Evolutionary conservation across 2,888 invertebrate species (phyloP).

Genomic region (Anorthoa munda): DNA sequence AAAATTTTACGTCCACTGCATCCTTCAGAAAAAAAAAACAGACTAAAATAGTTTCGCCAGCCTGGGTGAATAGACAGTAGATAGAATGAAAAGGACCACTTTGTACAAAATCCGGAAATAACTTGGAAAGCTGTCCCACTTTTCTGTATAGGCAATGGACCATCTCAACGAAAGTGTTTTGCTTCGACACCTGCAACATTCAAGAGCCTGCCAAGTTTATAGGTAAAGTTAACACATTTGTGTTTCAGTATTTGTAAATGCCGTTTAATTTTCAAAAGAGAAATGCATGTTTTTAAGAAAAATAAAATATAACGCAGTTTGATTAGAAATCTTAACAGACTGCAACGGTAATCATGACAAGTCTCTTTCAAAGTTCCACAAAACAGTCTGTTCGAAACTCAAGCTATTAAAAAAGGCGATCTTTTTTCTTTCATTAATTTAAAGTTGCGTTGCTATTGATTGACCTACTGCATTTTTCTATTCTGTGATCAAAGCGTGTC

Average conservation of each 20-base stretch:
- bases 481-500: slow-evolving; percentile 57
- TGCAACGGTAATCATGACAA: too few species aligned
- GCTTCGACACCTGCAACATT: background rate
- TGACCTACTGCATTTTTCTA: slow-evolving; percentile 35
- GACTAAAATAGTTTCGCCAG: slow-evolving; percentile 46
- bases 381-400: too few species aligned
- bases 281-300: too few species aligned
- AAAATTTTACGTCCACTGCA: slow-evolving; percentile 30
- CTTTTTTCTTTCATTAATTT: too few species aligned
- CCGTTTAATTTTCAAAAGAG: too few species aligned
- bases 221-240: background rate
- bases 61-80: background rate
- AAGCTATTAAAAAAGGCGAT: too few species aligned
- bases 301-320: too few species aligned
- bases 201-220: background rate
- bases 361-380: too few species aligned
- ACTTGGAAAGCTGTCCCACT: background rate
- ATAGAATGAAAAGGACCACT: slow-evolving; percentile 22
- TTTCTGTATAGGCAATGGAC: background rate
- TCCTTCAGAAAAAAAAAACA: slow-evolving; percentile 45
- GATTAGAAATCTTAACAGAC: too few species aligned
- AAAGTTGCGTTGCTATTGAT: too few species aligned
- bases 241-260: too few species aligned
- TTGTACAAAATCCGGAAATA: background rate
- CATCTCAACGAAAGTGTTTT: background rate